These are phyloP conservation scores for Cactoblastis cactorum DNA, from an alignment of 2,888 invertebrate species.

Conservation along the genomic window DNA sequence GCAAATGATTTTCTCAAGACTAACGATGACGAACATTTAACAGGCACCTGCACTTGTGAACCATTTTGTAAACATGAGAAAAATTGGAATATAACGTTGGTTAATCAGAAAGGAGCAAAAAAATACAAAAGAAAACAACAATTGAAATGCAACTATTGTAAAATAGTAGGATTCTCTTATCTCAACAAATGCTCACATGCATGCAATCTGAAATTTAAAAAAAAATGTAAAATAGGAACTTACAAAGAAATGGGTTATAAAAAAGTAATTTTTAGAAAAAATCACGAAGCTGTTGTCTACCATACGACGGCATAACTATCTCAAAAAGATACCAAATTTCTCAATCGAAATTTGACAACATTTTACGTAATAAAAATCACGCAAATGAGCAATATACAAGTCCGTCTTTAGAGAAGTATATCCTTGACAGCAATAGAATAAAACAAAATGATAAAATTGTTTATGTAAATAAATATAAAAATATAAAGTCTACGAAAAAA, in stretches of 20 bases:
- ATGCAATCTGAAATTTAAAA: background rate
- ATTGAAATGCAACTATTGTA: background rate
- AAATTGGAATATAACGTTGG: background rate
- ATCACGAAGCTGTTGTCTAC: too few species aligned
- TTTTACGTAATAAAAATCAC: background rate
- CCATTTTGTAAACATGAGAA: background rate
- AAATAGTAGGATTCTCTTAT: too few species aligned
- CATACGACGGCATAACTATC: too few species aligned
- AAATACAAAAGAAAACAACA: background rate
- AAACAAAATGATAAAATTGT: background rate
- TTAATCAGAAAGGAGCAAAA: too few species aligned
- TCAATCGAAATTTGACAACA: too few species aligned
- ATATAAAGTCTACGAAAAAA: background rate
- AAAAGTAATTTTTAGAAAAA: too few species aligned
- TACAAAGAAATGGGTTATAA: too few species aligned
- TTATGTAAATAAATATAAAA: background rate
- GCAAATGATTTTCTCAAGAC: background rate
- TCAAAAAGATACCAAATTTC: too few species aligned
- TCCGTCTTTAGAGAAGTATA: background rate
- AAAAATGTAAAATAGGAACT: too few species aligned
- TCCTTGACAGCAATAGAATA: background rate
- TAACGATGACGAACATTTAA: background rate
- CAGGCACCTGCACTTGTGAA: background rate
- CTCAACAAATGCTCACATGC: background rate
- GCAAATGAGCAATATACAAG: background rate